Percentiles rank a stretch among this genome's conserved stretches.
Conservation (phyloP, 2,113 vertebrate genomes). For the Tetrao urogallus region DNA sequence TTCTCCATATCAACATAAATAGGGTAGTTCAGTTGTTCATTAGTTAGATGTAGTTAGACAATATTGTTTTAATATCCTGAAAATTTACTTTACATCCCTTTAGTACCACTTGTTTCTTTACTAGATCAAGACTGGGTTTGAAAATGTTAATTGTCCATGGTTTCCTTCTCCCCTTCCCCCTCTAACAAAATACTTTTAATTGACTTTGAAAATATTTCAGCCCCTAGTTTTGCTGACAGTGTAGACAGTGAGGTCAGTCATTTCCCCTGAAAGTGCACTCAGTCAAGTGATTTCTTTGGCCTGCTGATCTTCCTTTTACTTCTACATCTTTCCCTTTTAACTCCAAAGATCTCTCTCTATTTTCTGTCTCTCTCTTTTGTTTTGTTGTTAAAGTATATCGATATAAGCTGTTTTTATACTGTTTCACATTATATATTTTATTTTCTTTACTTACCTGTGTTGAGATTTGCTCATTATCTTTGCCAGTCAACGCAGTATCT, state of each 20-base stretch:
- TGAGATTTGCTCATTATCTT: not conserved
- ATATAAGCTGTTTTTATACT: not conserved
- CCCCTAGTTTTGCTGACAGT: not conserved
- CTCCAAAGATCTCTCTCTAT: not conserved
- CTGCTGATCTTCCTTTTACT: not conserved
- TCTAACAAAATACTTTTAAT: conserved; percentile 7
- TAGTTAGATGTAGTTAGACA: not conserved
- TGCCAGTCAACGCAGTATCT: not conserved
- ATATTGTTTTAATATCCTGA: not conserved
- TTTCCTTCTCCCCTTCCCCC: not conserved
- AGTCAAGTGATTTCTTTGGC: not conserved
- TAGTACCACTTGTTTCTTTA: not conserved
- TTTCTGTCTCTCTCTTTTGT: not conserved
- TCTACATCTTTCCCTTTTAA: not conserved
- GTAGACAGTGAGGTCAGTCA: not conserved
- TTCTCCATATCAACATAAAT: not conserved
- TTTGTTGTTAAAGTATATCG: not conserved
- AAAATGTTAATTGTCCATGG: not conserved
- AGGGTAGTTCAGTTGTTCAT: not conserved
- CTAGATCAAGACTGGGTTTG: not conserved
- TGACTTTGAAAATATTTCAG: conserved; percentile 21
- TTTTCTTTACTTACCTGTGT: not conserved
- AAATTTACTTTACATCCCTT: not conserved
- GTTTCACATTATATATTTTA: not conserved
- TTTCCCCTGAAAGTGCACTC: not conserved